phyloP scores from a whole-genome alignment of 2,113 vertebrate species.

The Crocuta crocuta region DNA sequence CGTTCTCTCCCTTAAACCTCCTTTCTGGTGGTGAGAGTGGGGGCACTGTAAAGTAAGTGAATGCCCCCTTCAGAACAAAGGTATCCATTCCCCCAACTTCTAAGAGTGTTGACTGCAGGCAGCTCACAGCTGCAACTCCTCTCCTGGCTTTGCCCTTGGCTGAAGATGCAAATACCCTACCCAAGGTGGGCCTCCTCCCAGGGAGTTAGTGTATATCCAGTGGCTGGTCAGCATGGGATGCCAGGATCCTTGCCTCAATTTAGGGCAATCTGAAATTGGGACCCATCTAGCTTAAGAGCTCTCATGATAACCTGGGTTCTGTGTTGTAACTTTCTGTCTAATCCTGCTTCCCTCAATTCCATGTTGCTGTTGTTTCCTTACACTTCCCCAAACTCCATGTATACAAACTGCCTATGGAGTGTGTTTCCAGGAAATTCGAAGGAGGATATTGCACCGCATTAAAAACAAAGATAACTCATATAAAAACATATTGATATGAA shows the following conservation, averaged over 20 bases:
- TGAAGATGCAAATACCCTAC: not conserved
- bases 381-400: conserved; percentile 40
- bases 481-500: conserved; percentile 83
- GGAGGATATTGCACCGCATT: conserved; percentile 35
- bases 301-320: not conserved
- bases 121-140: not conserved
- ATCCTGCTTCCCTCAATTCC: not conserved
- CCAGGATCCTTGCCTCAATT: not conserved
- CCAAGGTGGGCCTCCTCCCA: not conserved
- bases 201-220: not conserved
- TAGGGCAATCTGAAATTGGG: not conserved
- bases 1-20: conserved; percentile 60
- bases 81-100: not conserved
- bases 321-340: not conserved
- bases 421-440: not conserved
- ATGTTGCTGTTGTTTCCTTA: not conserved
- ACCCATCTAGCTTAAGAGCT: not conserved
- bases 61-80: not conserved
- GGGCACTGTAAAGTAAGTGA: not conserved
- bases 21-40: conserved; percentile 31
- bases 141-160: not conserved
- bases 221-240: not conserved
- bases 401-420: not conserved
- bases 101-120: not conserved
- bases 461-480: conserved; percentile 83